Evolutionary conservation across 1,140 invertebrate genomes (phyloP).

Genomic region (Drosophila nebulosa): DNA sequence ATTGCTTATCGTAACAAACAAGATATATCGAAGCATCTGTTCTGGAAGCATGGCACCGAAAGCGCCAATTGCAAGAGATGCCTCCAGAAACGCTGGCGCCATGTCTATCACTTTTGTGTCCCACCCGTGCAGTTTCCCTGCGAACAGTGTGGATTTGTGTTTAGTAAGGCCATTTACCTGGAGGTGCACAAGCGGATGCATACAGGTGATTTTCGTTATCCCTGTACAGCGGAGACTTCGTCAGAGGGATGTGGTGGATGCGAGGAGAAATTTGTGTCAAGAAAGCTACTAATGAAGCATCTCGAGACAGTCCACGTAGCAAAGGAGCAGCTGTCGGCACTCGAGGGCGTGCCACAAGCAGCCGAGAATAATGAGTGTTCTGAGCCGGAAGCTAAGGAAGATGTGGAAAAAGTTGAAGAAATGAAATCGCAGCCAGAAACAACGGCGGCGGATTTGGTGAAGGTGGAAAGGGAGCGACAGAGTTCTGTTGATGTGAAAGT

Average conservation of each 20-base stretch:
- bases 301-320: constrained; percentile 79
- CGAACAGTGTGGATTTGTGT: constrained; percentile 89
- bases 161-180: constrained; percentile 88
- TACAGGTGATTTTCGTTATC: constrained; percentile 86
- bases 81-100: constrained; percentile 93
- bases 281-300: constrained; percentile 89
- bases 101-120: constrained; percentile 93
- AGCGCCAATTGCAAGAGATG: constrained; percentile 92
- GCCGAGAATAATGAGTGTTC: no score
- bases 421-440: constrained; percentile 17
- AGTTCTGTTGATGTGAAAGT: background rate
- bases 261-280: constrained; percentile 89
- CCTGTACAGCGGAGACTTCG: constrained; percentile 81
- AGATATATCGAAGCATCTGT: constrained; percentile 92
- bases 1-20: constrained; percentile 92
- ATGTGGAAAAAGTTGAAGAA: constrained; percentile 7
- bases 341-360: no score
- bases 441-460: background rate
- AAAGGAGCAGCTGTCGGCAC: constrained; percentile 37
- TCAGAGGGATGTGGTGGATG: constrained; percentile 86
- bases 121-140: constrained; percentile 89
- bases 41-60: constrained; percentile 95
- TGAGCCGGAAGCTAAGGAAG: background rate
- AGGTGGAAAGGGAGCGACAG: background rate
- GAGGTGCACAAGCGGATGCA: constrained; percentile 92